Evolutionary conservation across 2,888 invertebrate species (phyloP).

Genomic region (Cosmia pyralina): DNA sequence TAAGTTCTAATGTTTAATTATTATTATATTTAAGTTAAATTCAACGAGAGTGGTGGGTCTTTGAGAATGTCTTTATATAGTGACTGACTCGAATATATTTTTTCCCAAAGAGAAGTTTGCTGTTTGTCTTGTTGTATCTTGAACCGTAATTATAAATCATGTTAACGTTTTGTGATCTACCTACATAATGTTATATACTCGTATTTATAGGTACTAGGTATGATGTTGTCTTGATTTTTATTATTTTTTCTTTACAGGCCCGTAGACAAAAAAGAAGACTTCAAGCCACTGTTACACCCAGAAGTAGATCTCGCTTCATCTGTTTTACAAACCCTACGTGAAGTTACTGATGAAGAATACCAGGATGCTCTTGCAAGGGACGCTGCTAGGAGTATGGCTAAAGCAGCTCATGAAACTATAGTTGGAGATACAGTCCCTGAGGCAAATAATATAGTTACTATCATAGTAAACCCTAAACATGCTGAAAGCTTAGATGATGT

Average conservation of each 20-base stretch:
- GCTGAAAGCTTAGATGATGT: conserved; percentile 63
- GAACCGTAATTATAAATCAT: background rate
- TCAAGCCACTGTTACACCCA: conserved; percentile 82
- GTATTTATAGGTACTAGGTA: background rate
- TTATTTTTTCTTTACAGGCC: conserved; percentile 67
- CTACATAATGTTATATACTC: too few relatives aligned
- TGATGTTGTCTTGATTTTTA: background rate
- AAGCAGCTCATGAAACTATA: conserved; percentile 59
- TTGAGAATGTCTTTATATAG: background rate
- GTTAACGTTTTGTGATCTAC: background rate
- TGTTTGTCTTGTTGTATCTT: background rate
- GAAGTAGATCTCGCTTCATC: conserved; percentile 86
- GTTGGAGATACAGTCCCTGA: conserved; percentile 68
- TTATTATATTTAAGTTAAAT: too few relatives aligned
- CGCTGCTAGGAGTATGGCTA: conserved; percentile 72
- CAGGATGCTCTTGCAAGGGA: conserved; percentile 83
- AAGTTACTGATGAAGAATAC: conserved; percentile 85
- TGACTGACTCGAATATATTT: background rate
- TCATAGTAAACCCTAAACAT: conserved; percentile 75
- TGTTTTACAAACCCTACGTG: conserved; percentile 81
- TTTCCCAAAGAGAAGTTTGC: background rate
- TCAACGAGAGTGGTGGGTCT: too few relatives aligned
- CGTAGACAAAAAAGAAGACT: conserved; percentile 71
- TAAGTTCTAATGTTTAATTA: background rate
- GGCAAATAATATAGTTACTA: conserved; percentile 76